Percentiles rank a stretch among this genome's conserved stretches.
Evolutionary conservation across 2,888 invertebrate species (phyloP).

Genomic region (Sycophila texana): DNA sequence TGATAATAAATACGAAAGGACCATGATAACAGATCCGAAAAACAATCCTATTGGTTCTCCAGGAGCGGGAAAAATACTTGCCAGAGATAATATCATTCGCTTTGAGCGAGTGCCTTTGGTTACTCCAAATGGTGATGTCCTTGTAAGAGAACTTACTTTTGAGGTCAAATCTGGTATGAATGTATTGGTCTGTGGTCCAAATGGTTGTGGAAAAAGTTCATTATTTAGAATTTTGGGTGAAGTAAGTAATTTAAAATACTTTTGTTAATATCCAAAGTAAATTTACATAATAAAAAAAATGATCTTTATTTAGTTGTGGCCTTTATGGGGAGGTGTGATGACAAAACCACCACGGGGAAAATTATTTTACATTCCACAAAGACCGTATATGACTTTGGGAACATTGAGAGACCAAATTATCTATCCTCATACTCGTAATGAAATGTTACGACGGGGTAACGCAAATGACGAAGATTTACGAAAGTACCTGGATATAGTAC

Average conservation of each 20-base stretch:
- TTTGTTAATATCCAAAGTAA: background rate
- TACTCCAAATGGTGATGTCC: constrained; percentile 97
- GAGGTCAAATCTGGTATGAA: constrained; percentile 97
- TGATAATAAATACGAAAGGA: constrained; percentile 84
- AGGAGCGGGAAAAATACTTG: constrained; percentile 87
- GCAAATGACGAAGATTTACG: constrained; percentile 85
- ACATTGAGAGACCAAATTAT: constrained; percentile 95
- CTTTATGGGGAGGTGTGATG: constrained; percentile 93
- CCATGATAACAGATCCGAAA: constrained; percentile 81
- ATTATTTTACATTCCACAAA: constrained; percentile 97
- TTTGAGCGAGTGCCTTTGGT: constrained; percentile 96
- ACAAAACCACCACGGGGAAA: constrained; percentile 97
- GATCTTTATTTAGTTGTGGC: constrained; percentile 85
- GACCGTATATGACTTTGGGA: constrained; percentile 98
- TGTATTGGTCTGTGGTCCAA: constrained; percentile 98
- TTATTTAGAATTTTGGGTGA: constrained; percentile 97
- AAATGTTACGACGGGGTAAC: constrained; percentile 87
- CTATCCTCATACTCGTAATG: constrained; percentile 93
- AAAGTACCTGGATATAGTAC: constrained; percentile 87
- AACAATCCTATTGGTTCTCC: constrained; percentile 78
- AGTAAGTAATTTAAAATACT: constrained; percentile 69
- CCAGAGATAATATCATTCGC: constrained; percentile 91
- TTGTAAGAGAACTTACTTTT: constrained; percentile 91
- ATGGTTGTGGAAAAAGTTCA: constrained; percentile 98
- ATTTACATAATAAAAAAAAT: constrained; percentile 10